A percentile compares a stretch with the other conserved stretches of the same genome.
These are phyloP conservation scores for Troides helena DNA, from an alignment of 2,888 invertebrate species.

Conservation along the genomic window DNA sequence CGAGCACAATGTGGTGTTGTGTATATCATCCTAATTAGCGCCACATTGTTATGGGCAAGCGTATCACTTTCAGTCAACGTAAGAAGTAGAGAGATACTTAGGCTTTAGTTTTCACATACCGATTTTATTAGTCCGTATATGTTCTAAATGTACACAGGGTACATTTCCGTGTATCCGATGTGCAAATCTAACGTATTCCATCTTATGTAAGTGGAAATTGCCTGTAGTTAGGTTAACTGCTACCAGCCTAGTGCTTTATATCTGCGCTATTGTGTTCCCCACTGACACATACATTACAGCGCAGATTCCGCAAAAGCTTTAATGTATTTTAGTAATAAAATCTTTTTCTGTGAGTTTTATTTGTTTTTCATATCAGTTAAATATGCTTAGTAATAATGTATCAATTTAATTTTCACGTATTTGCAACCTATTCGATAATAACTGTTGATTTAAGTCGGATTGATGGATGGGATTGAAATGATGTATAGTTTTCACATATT, in stretches of 20 bases:
- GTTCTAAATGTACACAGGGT: conserved; percentile 14
- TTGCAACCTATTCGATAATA: too few relatives aligned
- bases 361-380: neutral
- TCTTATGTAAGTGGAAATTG: conserved; percentile 66
- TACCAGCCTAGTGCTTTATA: conserved; percentile 62
- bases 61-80: too few relatives aligned
- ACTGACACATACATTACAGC: conserved; percentile 56
- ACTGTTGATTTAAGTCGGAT: too few relatives aligned
- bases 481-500: too few relatives aligned
- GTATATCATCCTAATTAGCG: too few relatives aligned
- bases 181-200: conserved; percentile 60
- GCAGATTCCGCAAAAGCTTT: conserved; percentile 43
- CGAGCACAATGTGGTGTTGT: too few relatives aligned
- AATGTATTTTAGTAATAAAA: conserved; percentile 38
- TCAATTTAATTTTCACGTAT: too few relatives aligned
- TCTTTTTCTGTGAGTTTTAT: conserved; percentile 16
- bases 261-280: conserved; percentile 57
- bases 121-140: neutral
- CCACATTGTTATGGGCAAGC: too few relatives aligned
- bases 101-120: neutral
- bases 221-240: conserved; percentile 72
- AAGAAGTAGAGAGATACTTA: too few relatives aligned
- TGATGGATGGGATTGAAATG: too few relatives aligned
- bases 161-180: conserved; percentile 27
- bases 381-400: too few relatives aligned